Percentiles rank a stretch among this genome's conserved stretches.
Evolutionary conservation across 2,888 invertebrate genomes (phyloP).

Genomic region (Drosophila kuntzei): DNA sequence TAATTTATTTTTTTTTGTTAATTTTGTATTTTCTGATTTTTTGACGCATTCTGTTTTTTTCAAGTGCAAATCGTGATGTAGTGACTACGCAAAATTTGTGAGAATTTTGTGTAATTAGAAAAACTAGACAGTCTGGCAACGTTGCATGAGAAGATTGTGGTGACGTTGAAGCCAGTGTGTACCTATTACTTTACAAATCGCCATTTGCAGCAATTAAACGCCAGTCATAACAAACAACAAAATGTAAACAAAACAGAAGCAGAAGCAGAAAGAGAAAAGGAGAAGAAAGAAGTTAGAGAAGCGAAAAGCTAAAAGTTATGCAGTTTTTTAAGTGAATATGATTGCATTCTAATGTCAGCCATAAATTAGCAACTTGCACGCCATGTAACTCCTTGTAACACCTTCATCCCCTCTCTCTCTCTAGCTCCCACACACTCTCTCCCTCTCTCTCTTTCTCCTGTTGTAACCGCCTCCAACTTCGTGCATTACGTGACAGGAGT

Average conservation of each 20-base stretch:
- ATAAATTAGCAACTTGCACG: slow-evolving; percentile 71
- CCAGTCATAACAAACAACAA: background rate
- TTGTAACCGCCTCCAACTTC: slow-evolving; percentile 14
- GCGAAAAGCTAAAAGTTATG: slow-evolving; percentile 66
- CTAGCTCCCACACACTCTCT: background rate
- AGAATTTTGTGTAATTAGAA: too few relatives aligned
- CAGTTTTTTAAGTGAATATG: slow-evolving; percentile 78
- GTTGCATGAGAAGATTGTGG: background rate
- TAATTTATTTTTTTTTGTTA: too few relatives aligned
- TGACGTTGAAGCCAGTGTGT: slow-evolving; percentile 1
- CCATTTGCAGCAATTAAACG: slow-evolving; percentile 29
- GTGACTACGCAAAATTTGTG: too few relatives aligned
- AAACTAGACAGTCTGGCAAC: too few relatives aligned
- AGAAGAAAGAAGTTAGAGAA: background rate
- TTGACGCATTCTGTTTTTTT: too few relatives aligned
- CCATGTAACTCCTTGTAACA: slow-evolving; percentile 25
- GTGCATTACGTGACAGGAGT: slow-evolving; percentile 73
- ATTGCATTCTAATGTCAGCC: slow-evolving; percentile 78
- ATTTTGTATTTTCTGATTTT: too few relatives aligned
- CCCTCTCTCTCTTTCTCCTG: background rate
- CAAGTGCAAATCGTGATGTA: too few relatives aligned
- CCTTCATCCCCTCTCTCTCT: background rate
- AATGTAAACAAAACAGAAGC: slow-evolving; percentile 4
- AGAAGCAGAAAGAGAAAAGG: background rate
- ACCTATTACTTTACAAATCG: slow-evolving; percentile 8